These are phyloP conservation scores for Eptatretus burgeri DNA, from an alignment of 2,113 vertebrate species.

Conservation along the genomic window DNA sequence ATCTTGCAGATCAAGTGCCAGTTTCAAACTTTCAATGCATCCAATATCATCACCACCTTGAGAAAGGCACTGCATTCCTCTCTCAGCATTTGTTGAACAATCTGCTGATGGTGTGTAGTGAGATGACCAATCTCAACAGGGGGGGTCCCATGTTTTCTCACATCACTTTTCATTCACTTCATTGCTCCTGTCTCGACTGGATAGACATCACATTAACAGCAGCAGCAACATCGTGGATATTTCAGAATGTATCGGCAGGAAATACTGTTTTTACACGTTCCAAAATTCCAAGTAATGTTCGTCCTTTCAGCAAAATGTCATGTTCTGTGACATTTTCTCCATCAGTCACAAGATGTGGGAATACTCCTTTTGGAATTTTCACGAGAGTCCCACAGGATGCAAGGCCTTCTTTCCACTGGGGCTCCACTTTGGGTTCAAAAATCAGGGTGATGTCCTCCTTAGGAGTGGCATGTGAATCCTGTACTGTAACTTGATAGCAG, in stretches of 20 bases:
- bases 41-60: conserved; percentile 9
- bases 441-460: no score
- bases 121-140: conserved; percentile 9
- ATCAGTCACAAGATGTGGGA: neutral
- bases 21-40: neutral
- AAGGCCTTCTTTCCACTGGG: no score
- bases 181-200: neutral
- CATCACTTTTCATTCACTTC: neutral
- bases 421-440: no score
- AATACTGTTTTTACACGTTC: conserved; percentile 7
- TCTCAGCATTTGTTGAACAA: conserved; percentile 7
- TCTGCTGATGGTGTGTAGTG: neutral
- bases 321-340: conserved; percentile 10
- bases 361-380: neutral
- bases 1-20: conserved; percentile 8
- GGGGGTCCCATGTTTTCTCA: conserved; percentile 8
- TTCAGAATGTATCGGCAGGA: neutral
- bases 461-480: no score
- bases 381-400: no score
- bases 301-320: conserved; percentile 3
- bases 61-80: conserved; percentile 7
- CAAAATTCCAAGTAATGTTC: conserved; percentile 5
- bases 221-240: no score
- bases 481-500: no score
- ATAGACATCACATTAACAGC: no score